Conservation (phyloP, 2,113 vertebrate genomes). For the Cinclus cinclus region DNA sequence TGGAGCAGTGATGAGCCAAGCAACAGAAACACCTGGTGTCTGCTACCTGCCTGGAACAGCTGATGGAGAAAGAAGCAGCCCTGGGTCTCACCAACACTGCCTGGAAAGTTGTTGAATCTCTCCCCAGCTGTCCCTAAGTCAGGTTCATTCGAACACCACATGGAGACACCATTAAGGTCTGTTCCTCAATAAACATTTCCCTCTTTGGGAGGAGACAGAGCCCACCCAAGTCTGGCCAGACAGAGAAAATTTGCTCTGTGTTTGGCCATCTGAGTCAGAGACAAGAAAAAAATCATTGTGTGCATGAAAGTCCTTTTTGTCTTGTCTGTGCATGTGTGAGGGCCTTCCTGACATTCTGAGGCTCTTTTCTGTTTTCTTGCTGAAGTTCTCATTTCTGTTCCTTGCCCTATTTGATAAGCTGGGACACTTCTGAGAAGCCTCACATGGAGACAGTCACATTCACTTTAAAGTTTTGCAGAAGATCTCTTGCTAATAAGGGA, state of each 20-base stretch:
- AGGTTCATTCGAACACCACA: not conserved
- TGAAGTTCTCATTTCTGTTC: not conserved
- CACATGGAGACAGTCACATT: not conserved
- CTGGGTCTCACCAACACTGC: not conserved
- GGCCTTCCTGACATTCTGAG: not conserved
- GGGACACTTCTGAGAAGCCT: not conserved
- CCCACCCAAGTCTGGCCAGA: conserved; percentile 47
- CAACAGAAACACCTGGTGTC: not conserved
- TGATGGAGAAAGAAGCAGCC: not conserved
- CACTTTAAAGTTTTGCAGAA: not conserved
- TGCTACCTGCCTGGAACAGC: not conserved
- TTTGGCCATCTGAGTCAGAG: not conserved
- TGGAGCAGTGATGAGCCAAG: not conserved
- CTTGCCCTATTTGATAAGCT: not conserved
- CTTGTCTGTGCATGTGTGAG: not conserved
- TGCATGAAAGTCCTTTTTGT: conserved; percentile 43
- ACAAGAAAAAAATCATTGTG: not conserved
- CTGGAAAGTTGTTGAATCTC: not conserved
- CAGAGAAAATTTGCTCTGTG: not conserved
- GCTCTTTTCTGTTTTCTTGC: conserved; percentile 1
- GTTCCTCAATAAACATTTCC: not conserved
- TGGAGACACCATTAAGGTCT: not conserved
- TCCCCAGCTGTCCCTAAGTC: not conserved
- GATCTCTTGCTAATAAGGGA: not conserved
- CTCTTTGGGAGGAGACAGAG: not conserved